phyloP scores from a whole-genome alignment of 2,888 invertebrate species.

The Acanthococcus lagerstroemiae region DNA sequence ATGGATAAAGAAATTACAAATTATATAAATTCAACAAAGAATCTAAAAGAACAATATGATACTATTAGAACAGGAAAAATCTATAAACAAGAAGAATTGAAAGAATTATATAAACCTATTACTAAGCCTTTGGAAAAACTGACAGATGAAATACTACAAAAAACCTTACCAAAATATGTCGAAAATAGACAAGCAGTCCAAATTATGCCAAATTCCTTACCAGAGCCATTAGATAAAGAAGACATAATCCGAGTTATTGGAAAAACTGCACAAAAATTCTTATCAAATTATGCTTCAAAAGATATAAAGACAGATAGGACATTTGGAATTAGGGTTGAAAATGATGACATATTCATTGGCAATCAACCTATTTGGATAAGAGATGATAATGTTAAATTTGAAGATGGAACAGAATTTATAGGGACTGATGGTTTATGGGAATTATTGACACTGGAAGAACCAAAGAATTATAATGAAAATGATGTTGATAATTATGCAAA shows the following conservation, averaged over 20 bases:
- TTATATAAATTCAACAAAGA: not conserved
- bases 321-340: not conserved
- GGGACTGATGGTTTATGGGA: not conserved
- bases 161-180: not conserved
- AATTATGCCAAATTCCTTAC: slow-evolving; percentile 1
- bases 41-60: slow-evolving; percentile 3
- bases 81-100: not conserved
- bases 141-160: not conserved
- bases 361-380: not conserved
- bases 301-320: not conserved
- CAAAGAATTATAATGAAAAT: not conserved
- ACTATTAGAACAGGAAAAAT: not conserved
- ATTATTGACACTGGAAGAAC: not conserved
- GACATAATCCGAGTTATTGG: not conserved
- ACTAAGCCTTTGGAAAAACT: not conserved
- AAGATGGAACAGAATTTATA: not conserved
- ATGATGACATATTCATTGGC: not conserved
- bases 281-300: not conserved
- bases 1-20: not conserved
- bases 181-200: too few relatives aligned
- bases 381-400: not conserved
- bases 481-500: not conserved
- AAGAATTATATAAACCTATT: not conserved
- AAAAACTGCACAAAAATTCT: not conserved
- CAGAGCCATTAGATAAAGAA: not conserved